Base-by-base conservation (phyloP, 2,113 vertebrate genomes). In the Callorhinus ursinus region DNA sequence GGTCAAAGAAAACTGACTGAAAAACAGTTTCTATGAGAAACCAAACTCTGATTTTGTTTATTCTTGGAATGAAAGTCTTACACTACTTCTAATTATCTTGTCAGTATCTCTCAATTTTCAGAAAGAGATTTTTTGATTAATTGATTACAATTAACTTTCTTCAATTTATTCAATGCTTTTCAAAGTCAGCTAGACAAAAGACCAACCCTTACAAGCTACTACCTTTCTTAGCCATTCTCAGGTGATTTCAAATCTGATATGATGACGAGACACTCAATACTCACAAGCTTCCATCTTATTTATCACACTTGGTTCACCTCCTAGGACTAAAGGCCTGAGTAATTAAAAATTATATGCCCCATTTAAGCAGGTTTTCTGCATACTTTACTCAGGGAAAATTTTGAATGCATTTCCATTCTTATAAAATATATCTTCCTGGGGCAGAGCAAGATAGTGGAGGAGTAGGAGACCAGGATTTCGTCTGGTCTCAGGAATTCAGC, bases 281-380 rank as follows among this genome's bases (percentile, higher is more conserved):
- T 98, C 98, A 97, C 96, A 86, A 22, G 84, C 84, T 98, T 98
- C 97, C 88, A 96, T 97, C 96, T 96, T 98, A 98, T 98, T 98
- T 98, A 98, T 99, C 98, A 98, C 97, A 98, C 96, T 98, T 98
- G 98, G 98, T 99, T 98, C 98, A 98, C 98, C 98, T 99, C 99
- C 95, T 76, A 98, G 96, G 97, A 98, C 98, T 98, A 98, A 99
- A 98, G 96, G 95, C 96, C 98, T 98, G 98, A 98, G 98, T 99
- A 98, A 98, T 98, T 98, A 98, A 98, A 99, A 98, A 99, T 99
- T 98, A 98, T 98, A 99, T 99, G 98, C 98, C 96, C 98, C 98
- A 99, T 99, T 99, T 99, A 98, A 98, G 98, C 98, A 98, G 97
- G 97, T 98, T 99, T 98, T 99, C 98, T 99, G 98, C 98, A 98